Evolutionary conservation across 1,140 invertebrate species (phyloP).

Genomic region (Brachionus sp.): DNA sequence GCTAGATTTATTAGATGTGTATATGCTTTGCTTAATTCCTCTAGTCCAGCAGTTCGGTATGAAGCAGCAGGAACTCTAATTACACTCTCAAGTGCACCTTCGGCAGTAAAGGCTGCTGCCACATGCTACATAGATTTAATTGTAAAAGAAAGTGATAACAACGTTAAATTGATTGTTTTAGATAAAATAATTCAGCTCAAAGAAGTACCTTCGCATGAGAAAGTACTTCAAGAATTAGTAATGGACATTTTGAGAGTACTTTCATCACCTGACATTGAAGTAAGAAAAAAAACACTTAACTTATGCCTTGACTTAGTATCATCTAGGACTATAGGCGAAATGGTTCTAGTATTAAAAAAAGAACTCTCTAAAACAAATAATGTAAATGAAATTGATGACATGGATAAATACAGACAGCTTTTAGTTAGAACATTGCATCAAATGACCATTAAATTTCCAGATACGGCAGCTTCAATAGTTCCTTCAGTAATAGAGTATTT

Average conservation of each 20-base stretch:
- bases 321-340: constrained; percentile 80
- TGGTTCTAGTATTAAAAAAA: constrained; percentile 88
- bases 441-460: constrained; percentile 94
- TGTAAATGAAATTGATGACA: constrained; percentile 85
- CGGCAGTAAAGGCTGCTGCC: constrained; percentile 89
- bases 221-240: constrained; percentile 71
- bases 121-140: constrained; percentile 96
- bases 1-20: constrained; percentile 94
- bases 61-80: constrained; percentile 99
- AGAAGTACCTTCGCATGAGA: constrained; percentile 58
- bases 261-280: constrained; percentile 88
- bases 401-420: constrained; percentile 84
- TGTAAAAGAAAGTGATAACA: constrained; percentile 87
- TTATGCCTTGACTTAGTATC: constrained; percentile 86
- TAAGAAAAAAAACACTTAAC: constrained; percentile 74
- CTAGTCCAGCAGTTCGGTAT: constrained; percentile 83
- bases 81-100: constrained; percentile 91
- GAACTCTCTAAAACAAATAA: constrained; percentile 64
- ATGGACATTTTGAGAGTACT: constrained; percentile 97
- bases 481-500: constrained; percentile 85
- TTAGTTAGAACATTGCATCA: constrained; percentile 89
- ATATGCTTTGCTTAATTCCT: constrained; percentile 93
- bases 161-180: constrained; percentile 96
- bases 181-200: constrained; percentile 85
- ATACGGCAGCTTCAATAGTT: constrained; percentile 86